Evolutionary conservation across 1,140 invertebrate genomes (phyloP), one percentile per base, ranked within the genome.

Genomic region (Hermetia illucens): DNA sequence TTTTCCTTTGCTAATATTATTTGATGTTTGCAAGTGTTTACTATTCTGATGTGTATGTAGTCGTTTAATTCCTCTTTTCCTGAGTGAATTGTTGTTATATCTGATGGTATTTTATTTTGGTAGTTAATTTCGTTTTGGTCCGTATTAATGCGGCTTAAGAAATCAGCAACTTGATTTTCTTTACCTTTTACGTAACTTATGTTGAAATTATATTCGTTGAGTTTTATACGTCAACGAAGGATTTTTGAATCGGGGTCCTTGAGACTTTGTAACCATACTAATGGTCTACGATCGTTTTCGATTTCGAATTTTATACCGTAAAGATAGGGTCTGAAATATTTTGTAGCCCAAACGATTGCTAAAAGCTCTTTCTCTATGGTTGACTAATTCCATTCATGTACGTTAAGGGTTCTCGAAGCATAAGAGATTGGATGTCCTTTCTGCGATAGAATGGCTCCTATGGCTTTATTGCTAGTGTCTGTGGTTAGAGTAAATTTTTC

Each of bases 281-380:
- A 48, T 1, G 63, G 58, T 39, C 48, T 48, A 38, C 71, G 68
- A 39, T 74, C 69, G 0, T 66, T 71, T 4, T 63, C 34, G 0
- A 71, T 50, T 9, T 22, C 55, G 40, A 74, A 71, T 35, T 60
- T 50, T 16, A 40, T 49, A 4, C 62, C 62, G 35, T 58, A 62
- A 4, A 72, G 39, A 46, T 65, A 74, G 21, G 49, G 53, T 43
- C 50, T 39, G 46, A 64, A 71, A 32, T 61, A 49, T 41, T 65
- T 53, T 1, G 61, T 50, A 0, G 53, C 60, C 47, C 55, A 62
- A 4, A 71, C 19, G n/a, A 52, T 49, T 17, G 44, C 39, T n/a
- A 54, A 19, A 5, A 54, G 31, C 37, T 53, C 44, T 31, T 52
- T 52, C 40, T 52, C 39, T n/a, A 47, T 52, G 3, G 44, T 49